phyloP scores from a whole-genome alignment of 2,888 invertebrate species.

The Meghimatium bilineatum region DNA sequence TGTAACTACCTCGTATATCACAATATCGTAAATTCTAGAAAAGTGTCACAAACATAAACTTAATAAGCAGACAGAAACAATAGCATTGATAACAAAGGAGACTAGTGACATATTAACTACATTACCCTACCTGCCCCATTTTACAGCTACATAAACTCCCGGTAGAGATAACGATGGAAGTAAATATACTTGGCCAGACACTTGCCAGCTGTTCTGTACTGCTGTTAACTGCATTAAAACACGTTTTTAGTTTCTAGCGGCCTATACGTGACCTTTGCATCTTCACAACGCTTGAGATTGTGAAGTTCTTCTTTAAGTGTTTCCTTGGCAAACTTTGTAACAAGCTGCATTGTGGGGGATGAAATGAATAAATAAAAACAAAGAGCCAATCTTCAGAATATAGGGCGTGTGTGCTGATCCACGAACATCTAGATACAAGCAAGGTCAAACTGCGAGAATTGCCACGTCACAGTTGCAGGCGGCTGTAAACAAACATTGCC shows the following conservation, averaged over 20 bases:
- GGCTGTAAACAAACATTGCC: too few relatives aligned
- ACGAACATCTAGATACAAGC: too few relatives aligned
- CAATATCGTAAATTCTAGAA: too few relatives aligned
- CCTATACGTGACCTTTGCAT: background rate
- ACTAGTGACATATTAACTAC: background rate
- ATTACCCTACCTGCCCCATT: background rate
- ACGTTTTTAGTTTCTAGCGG: background rate
- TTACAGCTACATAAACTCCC: background rate
- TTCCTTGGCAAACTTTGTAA: background rate
- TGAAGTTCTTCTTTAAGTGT: background rate
- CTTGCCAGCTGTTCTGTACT: background rate
- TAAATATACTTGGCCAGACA: background rate
- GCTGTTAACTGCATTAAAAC: background rate
- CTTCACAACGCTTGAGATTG: background rate
- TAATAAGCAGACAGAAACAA: too few relatives aligned
- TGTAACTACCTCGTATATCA: too few relatives aligned
- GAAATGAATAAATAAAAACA: background rate
- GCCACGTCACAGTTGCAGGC: too few relatives aligned
- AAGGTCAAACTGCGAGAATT: too few relatives aligned
- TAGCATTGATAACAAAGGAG: too few relatives aligned
- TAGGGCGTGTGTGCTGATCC: too few relatives aligned
- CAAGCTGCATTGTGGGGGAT: background rate
- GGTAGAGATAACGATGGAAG: background rate
- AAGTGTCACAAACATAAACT: too few relatives aligned
- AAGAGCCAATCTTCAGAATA: too few relatives aligned